phyloP scores from a whole-genome alignment of 2,888 invertebrate species.

The Cremastinae sp. region DNA sequence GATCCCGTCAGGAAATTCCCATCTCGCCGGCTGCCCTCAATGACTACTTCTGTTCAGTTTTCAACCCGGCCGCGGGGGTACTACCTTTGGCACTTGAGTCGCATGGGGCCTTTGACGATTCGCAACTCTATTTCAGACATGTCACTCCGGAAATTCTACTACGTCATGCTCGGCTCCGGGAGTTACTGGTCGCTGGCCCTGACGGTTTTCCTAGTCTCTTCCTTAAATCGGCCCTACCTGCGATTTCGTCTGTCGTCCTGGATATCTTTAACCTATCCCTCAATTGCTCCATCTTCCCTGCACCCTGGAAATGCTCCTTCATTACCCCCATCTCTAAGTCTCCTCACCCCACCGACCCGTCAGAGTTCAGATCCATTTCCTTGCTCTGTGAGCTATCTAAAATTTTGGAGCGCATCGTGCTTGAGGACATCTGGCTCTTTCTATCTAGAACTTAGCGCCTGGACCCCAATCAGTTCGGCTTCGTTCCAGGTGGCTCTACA shows the following conservation, averaged over 20 bases:
- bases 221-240: background rate
- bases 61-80: background rate
- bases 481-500: background rate
- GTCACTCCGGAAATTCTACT: background rate
- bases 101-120: background rate
- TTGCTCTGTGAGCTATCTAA: background rate
- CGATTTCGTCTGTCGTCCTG: background rate
- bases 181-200: background rate
- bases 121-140: background rate
- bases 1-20: background rate
- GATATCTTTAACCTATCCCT: background rate
- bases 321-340: background rate
- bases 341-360: background rate
- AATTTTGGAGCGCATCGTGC: background rate
- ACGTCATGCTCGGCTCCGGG: background rate
- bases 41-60: background rate
- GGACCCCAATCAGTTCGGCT: slow-evolving; percentile 12
- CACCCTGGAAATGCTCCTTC: background rate
- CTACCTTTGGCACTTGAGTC: background rate
- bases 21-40: background rate
- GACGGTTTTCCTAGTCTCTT: background rate
- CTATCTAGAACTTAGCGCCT: background rate
- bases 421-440: background rate
- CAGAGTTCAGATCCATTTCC: background rate
- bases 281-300: background rate